Evolutionary conservation across 2,797 vertebrate species (phyloP).

Genomic region (Tamandua tetradactyla): DNA sequence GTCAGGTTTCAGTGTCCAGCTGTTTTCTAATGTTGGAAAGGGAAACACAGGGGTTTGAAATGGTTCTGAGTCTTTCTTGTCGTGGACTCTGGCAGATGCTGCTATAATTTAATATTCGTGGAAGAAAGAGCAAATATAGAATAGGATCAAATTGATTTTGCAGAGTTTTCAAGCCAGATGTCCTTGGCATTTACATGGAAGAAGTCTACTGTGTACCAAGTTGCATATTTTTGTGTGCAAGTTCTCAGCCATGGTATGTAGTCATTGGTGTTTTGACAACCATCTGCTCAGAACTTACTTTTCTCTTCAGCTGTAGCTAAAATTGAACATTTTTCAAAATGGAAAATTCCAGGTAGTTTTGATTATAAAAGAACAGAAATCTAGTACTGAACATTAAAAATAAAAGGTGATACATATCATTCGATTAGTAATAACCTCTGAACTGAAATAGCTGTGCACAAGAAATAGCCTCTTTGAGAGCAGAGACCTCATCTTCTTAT

Average conservation of each 20-base stretch:
- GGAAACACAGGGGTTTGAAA: constrained; percentile 41
- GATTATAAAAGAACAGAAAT: constrained; percentile 49
- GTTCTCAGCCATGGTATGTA: constrained; percentile 78
- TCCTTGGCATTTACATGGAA: constrained; percentile 82
- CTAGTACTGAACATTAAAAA: not conserved
- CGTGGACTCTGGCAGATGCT: constrained; percentile 76
- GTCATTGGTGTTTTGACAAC: constrained; percentile 81
- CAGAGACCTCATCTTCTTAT: not conserved
- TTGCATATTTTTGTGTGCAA: constrained; percentile 80
- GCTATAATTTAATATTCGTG: constrained; percentile 82
- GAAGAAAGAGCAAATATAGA: constrained; percentile 79
- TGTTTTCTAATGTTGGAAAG: constrained; percentile 64
- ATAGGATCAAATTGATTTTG: constrained; percentile 78
- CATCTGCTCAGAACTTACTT: constrained; percentile 82
- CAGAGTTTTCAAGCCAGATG: constrained; percentile 82
- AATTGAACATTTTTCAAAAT: constrained; percentile 68
- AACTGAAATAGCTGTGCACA: not conserved
- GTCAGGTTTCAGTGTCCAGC: constrained; percentile 53
- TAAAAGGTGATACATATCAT: not conserved
- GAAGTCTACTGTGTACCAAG: constrained; percentile 76
- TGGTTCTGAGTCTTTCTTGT: constrained; percentile 68
- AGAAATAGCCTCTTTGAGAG: not conserved
- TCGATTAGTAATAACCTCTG: not conserved
- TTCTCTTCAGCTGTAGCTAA: constrained; percentile 75
- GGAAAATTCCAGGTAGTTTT: constrained; percentile 61